These are phyloP conservation scores for Epinephelus coioides DNA, from an alignment of 2,797 vertebrate species.

Conservation along the genomic window DNA sequence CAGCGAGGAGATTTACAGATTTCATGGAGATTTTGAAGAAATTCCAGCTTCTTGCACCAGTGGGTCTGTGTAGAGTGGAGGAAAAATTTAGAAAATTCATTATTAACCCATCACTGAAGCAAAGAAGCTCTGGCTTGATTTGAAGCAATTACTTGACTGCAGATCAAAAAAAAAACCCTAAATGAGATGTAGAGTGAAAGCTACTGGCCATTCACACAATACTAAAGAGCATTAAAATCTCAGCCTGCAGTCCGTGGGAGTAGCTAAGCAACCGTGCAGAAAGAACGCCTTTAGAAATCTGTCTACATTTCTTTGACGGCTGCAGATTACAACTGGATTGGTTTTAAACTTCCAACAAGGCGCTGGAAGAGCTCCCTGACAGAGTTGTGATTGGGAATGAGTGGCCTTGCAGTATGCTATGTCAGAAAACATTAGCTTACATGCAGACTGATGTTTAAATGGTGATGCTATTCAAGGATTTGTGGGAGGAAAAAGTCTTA, in stretches of 20 bases:
- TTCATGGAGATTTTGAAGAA: constrained; percentile 44
- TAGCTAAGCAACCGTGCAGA: constrained; percentile 72
- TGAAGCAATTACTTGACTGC: constrained; percentile 68
- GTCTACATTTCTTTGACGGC: constrained; percentile 78
- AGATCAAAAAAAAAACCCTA: constrained; percentile 41
- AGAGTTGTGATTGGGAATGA: constrained; percentile 69
- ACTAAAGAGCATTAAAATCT: constrained; percentile 71
- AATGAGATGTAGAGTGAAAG: constrained; percentile 60
- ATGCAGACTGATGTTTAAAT: constrained; percentile 76
- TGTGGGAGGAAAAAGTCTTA: constrained; percentile 68
- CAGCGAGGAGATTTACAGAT: constrained; percentile 35
- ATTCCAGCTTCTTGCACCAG: constrained; percentile 25
- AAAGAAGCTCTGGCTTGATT: constrained; percentile 55
- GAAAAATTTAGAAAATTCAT: constrained; percentile 40
- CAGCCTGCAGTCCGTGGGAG: constrained; percentile 72
- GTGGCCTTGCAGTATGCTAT: constrained; percentile 67
- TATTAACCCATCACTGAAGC: constrained; percentile 64
- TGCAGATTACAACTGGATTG: constrained; percentile 77
- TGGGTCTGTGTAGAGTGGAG: constrained; percentile 25
- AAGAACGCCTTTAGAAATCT: constrained; percentile 74
- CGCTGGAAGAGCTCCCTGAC: constrained; percentile 72
- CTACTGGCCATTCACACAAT: constrained; percentile 67
- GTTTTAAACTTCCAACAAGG: constrained; percentile 75
- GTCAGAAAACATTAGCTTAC: constrained; percentile 79
- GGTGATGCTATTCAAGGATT: constrained; percentile 78